Evolutionary conservation across 2,113 vertebrate species (phyloP).

Genomic region (Promerops cafer): DNA sequence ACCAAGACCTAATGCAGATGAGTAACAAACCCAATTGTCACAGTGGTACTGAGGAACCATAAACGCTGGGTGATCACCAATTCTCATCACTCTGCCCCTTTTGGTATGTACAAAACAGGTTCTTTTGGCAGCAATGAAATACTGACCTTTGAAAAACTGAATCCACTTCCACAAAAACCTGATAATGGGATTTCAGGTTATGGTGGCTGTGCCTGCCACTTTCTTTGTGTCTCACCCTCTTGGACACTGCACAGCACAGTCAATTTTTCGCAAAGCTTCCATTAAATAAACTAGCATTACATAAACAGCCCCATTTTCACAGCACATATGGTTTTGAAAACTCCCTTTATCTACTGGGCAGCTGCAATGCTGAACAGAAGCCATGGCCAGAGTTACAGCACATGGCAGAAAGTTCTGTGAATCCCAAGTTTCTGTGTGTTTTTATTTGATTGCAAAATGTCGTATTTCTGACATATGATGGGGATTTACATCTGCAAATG

Average conservation of each 20-base stretch:
- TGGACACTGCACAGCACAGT: not conserved
- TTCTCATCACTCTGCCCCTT: not conserved
- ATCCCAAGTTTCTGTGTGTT: not conserved
- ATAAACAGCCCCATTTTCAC: not conserved
- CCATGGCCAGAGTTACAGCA: not conserved
- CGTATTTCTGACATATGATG: not conserved
- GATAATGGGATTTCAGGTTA: not conserved
- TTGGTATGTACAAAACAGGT: fast-evolving
- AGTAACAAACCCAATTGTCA: not conserved
- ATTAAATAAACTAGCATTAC: not conserved
- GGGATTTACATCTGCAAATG: not conserved
- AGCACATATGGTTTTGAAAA: not conserved
- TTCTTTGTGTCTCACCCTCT: not conserved
- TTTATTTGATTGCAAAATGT: not conserved
- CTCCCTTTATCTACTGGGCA: not conserved
- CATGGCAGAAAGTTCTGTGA: not conserved
- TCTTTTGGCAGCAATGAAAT: not conserved
- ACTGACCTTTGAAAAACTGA: not conserved
- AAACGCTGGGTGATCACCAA: not conserved
- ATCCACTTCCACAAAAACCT: not conserved
- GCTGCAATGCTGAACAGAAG: not conserved
- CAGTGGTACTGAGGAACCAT: not conserved
- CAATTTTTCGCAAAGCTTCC: not conserved
- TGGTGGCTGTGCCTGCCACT: not conserved
- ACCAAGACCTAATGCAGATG: not conserved